These are phyloP conservation scores for Oophaga pumilio DNA, from an alignment of 2,113 vertebrate species.

Conservation along the genomic window DNA sequence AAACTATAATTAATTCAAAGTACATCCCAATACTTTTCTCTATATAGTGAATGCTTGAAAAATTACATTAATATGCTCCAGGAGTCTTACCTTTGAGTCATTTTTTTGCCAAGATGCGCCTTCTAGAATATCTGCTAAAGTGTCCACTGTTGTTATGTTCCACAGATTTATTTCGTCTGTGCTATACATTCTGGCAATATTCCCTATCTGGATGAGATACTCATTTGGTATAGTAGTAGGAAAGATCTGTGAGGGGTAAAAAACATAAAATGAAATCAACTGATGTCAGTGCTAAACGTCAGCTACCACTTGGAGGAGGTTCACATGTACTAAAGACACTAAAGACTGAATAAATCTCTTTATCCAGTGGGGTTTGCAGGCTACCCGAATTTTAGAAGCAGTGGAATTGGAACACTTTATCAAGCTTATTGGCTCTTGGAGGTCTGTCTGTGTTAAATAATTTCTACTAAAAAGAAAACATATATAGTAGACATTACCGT, in stretches of 20 bases:
- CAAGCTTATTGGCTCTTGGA: background rate
- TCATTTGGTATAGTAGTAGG: slow-evolving; percentile 33
- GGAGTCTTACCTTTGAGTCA: slow-evolving; percentile 37
- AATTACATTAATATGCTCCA: background rate
- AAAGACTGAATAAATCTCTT: background rate
- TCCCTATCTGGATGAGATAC: slow-evolving; percentile 54
- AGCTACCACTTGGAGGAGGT: no score
- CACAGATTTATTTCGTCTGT: slow-evolving; percentile 46
- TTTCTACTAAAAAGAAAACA: background rate
- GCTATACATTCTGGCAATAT: slow-evolving; percentile 55
- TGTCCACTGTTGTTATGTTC: slow-evolving; percentile 56
- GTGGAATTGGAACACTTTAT: background rate
- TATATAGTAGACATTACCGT: slow-evolving; percentile 17
- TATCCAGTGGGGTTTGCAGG: background rate
- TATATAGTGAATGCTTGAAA: no score
- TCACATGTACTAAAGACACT: background rate
- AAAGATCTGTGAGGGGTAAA: slow-evolving; percentile 27
- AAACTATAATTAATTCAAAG: no score
- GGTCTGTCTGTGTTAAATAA: background rate
- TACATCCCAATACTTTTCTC: no score
- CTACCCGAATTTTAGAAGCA: background rate
- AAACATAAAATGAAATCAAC: background rate
- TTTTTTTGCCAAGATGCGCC: slow-evolving; percentile 39
- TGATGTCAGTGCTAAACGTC: no score
- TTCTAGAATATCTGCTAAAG: slow-evolving; percentile 43